phyloP scores from a whole-genome alignment of 2,888 invertebrate species.

The Lithosia quadra region DNA sequence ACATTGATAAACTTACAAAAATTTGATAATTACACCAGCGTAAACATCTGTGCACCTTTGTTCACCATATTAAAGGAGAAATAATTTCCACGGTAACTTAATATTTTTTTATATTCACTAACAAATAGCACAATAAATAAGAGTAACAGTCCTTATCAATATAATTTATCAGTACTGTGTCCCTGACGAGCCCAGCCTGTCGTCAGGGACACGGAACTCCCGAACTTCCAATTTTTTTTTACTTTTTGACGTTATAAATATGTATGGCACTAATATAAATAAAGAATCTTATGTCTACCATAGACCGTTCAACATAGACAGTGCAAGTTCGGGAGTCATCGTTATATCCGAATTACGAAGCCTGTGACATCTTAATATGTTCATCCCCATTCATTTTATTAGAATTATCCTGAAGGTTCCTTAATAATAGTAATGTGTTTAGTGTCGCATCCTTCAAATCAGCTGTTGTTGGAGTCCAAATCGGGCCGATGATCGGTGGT shows the following conservation, averaged over 20 bases:
- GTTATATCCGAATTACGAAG: slow-evolving; percentile 56
- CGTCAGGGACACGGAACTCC: slow-evolving; percentile 54
- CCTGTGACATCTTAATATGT: slow-evolving; percentile 34
- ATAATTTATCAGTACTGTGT: slow-evolving; percentile 48
- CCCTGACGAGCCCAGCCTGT: slow-evolving; percentile 52
- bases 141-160: slow-evolving; percentile 48
- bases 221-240: slow-evolving; percentile 51
- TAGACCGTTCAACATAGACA: slow-evolving; percentile 34
- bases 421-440: slow-evolving; percentile 70
- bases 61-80: slow-evolving; percentile 58
- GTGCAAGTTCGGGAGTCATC: slow-evolving; percentile 52
- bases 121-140: slow-evolving; percentile 55
- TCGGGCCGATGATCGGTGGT: slow-evolving; percentile 81
- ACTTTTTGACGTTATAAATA: slow-evolving; percentile 47
- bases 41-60: slow-evolving; percentile 55
- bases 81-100: slow-evolving; percentile 46
- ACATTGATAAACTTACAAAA: too few species aligned
- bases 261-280: slow-evolving; percentile 64
- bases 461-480: slow-evolving; percentile 75
- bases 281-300: slow-evolving; percentile 41
- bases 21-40: slow-evolving; percentile 35
- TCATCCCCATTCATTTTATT: slow-evolving; percentile 30
- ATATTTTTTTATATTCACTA: slow-evolving; percentile 56
- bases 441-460: slow-evolving; percentile 69
- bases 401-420: slow-evolving; percentile 58